Percentiles rank a stretch among this genome's conserved stretches.
phyloP scores from a whole-genome alignment of 1,140 invertebrate species.

The Rhynchophorus ferrugineus region DNA sequence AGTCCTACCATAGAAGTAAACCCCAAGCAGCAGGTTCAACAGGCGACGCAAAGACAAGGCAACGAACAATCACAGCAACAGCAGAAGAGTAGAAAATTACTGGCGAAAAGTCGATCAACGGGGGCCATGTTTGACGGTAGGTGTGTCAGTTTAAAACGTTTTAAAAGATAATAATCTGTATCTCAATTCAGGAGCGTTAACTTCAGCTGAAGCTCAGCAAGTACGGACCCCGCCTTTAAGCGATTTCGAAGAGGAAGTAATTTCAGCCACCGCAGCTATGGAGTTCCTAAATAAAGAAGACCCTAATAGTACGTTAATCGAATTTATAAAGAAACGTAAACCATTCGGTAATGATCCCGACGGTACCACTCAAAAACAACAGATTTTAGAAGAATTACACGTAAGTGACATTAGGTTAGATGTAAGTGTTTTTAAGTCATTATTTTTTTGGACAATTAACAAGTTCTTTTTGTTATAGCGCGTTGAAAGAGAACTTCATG shows the following conservation, averaged over 20 bases:
- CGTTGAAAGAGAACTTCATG: slow-evolving; percentile 66
- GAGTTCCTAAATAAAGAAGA: slow-evolving; percentile 39
- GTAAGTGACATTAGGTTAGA: too few relatives aligned
- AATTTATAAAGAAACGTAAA: slow-evolving; percentile 38
- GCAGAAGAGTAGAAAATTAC: slow-evolving; percentile 39
- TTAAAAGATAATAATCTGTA: slow-evolving; percentile 1
- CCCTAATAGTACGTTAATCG: slow-evolving; percentile 37
- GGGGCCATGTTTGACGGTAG: slow-evolving; percentile 30
- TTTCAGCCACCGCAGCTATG: slow-evolving; percentile 32
- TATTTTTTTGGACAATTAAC: too few relatives aligned
- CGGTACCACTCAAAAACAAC: slow-evolving; percentile 64
- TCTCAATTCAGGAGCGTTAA: slow-evolving; percentile 30
- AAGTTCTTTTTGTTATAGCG: slow-evolving; percentile 48
- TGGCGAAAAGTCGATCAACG: slow-evolving; percentile 49
- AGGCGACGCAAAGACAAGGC: background rate
- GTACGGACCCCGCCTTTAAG: slow-evolving; percentile 44
- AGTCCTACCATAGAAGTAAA: slow-evolving; percentile 26
- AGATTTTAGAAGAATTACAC: slow-evolving; percentile 71
- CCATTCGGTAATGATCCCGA: slow-evolving; percentile 43
- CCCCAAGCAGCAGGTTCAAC: slow-evolving; percentile 23
- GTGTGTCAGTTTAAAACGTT: background rate
- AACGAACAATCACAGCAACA: slow-evolving; percentile 16
- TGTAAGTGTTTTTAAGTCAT: too few relatives aligned
- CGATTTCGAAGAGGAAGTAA: slow-evolving; percentile 37
- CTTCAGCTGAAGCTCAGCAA: slow-evolving; percentile 48